phyloP scores from a whole-genome alignment of 2,888 invertebrate genomes.

The Ferdinandea cuprea region DNA sequence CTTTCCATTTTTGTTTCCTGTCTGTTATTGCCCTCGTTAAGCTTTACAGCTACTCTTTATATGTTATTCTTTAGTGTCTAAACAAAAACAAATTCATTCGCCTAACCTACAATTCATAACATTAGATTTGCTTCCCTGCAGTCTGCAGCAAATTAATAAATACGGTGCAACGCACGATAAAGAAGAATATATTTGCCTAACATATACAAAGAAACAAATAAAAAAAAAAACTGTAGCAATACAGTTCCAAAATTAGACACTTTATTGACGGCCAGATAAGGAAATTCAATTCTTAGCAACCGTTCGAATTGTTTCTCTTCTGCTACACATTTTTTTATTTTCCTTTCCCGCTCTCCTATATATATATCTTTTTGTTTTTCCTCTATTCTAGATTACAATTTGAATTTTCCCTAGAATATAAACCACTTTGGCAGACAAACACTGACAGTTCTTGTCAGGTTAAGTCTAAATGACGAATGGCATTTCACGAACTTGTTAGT shows the following conservation, averaged over 20 bases:
- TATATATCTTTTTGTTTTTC: background rate
- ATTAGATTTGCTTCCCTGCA: no score
- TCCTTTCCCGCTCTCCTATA: background rate
- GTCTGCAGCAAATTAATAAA: no score
- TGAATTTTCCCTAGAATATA: background rate
- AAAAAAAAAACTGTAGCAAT: slow-evolving; percentile 1
- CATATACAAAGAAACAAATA: background rate
- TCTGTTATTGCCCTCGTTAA: no score
- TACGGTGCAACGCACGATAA: no score
- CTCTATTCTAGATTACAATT: background rate
- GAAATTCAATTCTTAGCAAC: slow-evolving; percentile 27
- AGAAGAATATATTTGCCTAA: no score
- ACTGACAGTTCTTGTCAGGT: slow-evolving; percentile 52
- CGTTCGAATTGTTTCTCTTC: background rate
- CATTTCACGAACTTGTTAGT: slow-evolving; percentile 31
- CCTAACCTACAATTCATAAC: no score
- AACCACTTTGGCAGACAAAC: slow-evolving; percentile 47
- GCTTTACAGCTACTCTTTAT: no score
- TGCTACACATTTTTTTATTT: slow-evolving; percentile 10
- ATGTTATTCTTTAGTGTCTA: no score
- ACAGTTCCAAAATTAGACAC: slow-evolving; percentile 59
- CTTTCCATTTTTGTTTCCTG: no score
- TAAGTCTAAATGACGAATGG: slow-evolving; percentile 23
- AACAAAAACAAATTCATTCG: no score
- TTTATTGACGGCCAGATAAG: slow-evolving; percentile 60